Base-by-base conservation (phyloP, 2,888 invertebrate genomes). In the Deilephila elpenor region DNA sequence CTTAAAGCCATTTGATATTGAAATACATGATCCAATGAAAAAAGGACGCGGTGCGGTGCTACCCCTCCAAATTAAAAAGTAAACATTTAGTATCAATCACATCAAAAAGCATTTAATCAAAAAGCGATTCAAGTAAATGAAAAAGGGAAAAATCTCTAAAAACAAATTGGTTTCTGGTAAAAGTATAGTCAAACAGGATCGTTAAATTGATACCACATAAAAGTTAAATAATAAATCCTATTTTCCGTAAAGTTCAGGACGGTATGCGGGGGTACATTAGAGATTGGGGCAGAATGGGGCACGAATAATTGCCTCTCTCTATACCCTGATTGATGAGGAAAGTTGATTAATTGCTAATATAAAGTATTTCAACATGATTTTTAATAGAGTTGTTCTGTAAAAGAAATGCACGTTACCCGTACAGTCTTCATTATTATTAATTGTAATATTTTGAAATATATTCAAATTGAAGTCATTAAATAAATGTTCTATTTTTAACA, bases 271-370 rank as follows among this genome's bases (percentile, higher is more conserved):
- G 70, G 71, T 44, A 62, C 59, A 62, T 34, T 34, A 34, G 60
- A n/a, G 61, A 32, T 32, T 61, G 61, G 29, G 25, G 19, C 29
- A 51, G 32, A 73, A 72, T 67, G 73, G 70, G 53, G 71, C 72
- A 59, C 73, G 64, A 75, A 76, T 78, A 56, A 80, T 74, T 61
- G 61, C 60, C 37, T 59, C 56, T 44, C 75, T 71, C 77, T 74
- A 34, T 72, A 70, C 71, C 71, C 76, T 78, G 80, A 84, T 77
- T 77, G 81, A 85, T 82, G 75, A 73, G 73, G 75, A 81, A 73
- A 79, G 75, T 79, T 83, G 81, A 85, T 83, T 78, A 81, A 82
- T 81, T 77, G 77, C 78, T 74, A 78, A 80, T 77, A 72, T 51
- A 51, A 51, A 20, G 5, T 44, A 64, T 64, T n/a, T 64, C 25